These are phyloP conservation scores for Salminus brasiliensis DNA, from an alignment of 2,113 vertebrate genomes.

Conservation along the genomic window DNA sequence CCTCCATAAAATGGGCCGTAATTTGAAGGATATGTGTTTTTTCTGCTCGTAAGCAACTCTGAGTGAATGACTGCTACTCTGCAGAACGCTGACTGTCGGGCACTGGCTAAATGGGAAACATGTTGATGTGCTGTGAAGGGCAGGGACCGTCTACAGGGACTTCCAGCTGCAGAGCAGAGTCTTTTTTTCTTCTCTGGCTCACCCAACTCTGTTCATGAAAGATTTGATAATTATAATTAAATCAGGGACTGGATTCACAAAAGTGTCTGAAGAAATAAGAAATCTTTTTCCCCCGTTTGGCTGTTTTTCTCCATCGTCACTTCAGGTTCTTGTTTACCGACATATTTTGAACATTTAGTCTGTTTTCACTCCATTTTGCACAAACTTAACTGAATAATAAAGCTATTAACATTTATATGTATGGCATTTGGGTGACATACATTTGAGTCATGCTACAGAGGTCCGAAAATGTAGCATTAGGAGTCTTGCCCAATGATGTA, in stretches of 20 bases:
- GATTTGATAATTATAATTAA: neutral
- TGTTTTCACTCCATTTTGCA: too few species aligned
- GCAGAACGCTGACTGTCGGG: neutral
- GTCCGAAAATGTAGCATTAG: too few species aligned
- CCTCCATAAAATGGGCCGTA: conserved; percentile 7
- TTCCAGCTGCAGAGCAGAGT: neutral
- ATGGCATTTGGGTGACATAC: too few species aligned
- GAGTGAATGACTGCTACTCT: conserved; percentile 25
- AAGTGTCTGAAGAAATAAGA: too few species aligned
- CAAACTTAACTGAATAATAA: too few species aligned
- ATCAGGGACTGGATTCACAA: neutral
- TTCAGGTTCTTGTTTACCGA: too few species aligned
- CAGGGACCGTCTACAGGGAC: neutral
- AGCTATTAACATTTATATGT: too few species aligned
- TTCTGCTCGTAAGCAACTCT: conserved; percentile 11
- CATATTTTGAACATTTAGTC: too few species aligned
- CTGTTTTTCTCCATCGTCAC: too few species aligned
- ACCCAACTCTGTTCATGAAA: neutral
- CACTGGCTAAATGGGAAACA: neutral
- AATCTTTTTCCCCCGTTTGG: too few species aligned
- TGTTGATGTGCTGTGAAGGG: neutral
- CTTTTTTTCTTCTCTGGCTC: neutral
- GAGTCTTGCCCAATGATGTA: too few species aligned
- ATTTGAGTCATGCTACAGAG: too few species aligned
- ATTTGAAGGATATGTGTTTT: conserved; percentile 30